These are phyloP conservation scores for Dicrostonyx torquatus DNA, from an alignment of 2,797 vertebrate species.

Conservation along the genomic window DNA sequence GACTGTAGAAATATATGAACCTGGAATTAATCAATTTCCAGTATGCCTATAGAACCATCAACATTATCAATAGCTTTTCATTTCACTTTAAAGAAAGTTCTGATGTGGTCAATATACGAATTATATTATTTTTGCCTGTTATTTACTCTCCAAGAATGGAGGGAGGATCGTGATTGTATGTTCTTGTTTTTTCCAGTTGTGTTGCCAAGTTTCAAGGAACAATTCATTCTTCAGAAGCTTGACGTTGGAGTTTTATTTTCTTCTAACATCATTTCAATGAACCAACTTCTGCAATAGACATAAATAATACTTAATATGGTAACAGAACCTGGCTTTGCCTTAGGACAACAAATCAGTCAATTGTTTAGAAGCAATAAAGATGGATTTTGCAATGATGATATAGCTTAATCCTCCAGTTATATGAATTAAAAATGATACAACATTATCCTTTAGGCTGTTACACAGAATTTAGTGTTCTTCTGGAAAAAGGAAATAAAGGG, in stretches of 20 bases:
- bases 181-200: neutral
- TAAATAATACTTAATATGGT: conserved; percentile 68
- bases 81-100: conserved; percentile 9
- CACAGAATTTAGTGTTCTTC: conserved; percentile 70
- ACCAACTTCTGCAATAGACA: neutral
- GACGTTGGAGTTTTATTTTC: neutral
- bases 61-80: neutral
- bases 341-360: conserved; percentile 63
- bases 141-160: neutral
- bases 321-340: conserved; percentile 62
- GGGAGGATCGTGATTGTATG: neutral
- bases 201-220: neutral
- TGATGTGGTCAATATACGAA: neutral
- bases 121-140: neutral
- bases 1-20: neutral
- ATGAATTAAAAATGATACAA: conserved; percentile 81
- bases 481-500: conserved; percentile 74
- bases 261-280: conserved; percentile 40
- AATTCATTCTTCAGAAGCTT: conserved; percentile 30
- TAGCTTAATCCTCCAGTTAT: conserved; percentile 68
- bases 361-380: conserved; percentile 79
- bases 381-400: conserved; percentile 79
- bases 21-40: neutral
- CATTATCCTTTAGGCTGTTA: conserved; percentile 75
- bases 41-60: neutral